phyloP scores from a whole-genome alignment of 2,113 vertebrate genomes.

The Orthonyx spaldingii region DNA sequence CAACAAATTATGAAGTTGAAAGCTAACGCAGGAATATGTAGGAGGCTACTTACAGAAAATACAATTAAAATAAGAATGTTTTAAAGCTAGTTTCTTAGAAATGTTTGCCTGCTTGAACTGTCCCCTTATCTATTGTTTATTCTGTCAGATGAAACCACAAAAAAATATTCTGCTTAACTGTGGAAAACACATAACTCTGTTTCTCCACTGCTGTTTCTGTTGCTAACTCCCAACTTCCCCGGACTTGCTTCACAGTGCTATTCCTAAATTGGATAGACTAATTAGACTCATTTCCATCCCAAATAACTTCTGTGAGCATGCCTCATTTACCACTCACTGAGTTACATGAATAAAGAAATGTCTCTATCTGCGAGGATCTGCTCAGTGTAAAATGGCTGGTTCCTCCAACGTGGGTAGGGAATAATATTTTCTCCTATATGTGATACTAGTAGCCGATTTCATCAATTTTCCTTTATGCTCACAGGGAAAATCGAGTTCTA shows the following conservation, averaged over 20 bases:
- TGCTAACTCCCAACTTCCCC: background rate
- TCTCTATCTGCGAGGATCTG: slow-evolving; percentile 52
- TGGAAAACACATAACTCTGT: background rate
- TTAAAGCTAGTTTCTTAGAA: background rate
- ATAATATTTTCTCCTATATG: background rate
- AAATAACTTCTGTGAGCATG: slow-evolving; percentile 68
- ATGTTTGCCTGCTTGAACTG: background rate
- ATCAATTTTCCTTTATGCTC: background rate
- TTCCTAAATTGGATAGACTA: slow-evolving; percentile 54
- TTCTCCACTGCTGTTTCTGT: background rate
- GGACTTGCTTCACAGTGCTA: slow-evolving; percentile 18
- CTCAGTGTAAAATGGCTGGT: background rate
- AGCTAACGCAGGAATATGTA: background rate
- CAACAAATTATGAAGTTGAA: background rate
- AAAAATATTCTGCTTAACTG: background rate
- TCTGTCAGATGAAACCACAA: background rate
- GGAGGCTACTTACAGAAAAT: background rate
- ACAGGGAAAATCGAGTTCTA: background rate
- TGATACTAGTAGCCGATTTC: background rate
- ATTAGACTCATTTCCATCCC: slow-evolving; percentile 73
- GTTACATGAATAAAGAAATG: slow-evolving; percentile 70
- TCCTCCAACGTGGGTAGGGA: background rate
- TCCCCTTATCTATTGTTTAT: slow-evolving; percentile 34
- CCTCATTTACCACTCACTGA: slow-evolving; percentile 72
- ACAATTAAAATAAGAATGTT: background rate